These are phyloP conservation scores for Belgica antarctica DNA, from an alignment of 2,888 invertebrate species.

Conservation along the genomic window DNA sequence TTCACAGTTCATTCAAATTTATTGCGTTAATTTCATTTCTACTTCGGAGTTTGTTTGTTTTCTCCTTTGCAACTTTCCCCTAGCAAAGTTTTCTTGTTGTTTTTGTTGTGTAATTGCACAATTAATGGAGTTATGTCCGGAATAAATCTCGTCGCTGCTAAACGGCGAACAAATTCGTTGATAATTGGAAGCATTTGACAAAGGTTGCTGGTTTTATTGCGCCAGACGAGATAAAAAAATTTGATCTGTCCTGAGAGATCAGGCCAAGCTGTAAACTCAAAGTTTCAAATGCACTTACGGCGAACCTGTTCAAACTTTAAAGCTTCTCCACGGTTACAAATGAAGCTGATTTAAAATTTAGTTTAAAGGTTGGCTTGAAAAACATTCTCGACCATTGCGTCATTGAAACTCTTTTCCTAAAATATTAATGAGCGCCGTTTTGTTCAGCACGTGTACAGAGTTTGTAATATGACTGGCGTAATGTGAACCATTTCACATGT, in stretches of 20 bases:
- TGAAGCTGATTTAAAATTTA: no score
- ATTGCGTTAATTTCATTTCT: constrained; percentile 42
- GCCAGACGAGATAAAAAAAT: background rate
- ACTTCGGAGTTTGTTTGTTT: constrained; percentile 1
- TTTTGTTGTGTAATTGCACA: background rate
- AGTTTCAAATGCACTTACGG: no score
- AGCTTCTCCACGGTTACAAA: no score
- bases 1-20: constrained; percentile 43
- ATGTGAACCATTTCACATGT: constrained; percentile 38
- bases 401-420: constrained; percentile 31
- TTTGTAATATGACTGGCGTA: constrained; percentile 31
- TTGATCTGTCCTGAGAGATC: no score
- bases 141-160: constrained; percentile 9
- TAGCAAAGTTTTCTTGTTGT: background rate
- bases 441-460: constrained; percentile 29
- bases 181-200: constrained; percentile 14
- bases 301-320: no score
- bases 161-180: background rate
- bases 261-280: no score
- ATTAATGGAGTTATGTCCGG: constrained; percentile 6
- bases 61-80: background rate
- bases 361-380: background rate
- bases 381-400: constrained; percentile 14
- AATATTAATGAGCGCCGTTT: constrained; percentile 31
- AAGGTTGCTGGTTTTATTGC: background rate